Evolutionary conservation across 1,140 invertebrate species (phyloP), one percentile per base, ranked within the genome.

Genomic region (Holotrichia oblita): DNA sequence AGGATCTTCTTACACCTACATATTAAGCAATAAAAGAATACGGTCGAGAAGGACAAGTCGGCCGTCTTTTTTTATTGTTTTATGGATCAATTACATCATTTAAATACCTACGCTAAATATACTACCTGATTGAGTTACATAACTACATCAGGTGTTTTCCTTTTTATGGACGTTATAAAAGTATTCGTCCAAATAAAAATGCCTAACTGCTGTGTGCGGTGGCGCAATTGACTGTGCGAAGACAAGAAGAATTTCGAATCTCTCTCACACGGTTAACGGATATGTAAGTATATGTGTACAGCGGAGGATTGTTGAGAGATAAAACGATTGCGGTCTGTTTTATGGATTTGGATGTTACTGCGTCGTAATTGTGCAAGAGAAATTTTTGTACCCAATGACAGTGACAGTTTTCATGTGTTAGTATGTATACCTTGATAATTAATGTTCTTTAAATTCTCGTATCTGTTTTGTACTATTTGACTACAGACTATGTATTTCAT

Each of bases 41-140:
- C 22, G 61, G 61, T 10, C 17, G 17, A 41, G 73, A 40, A 42
- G 73, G 73, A 69, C 61, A 69, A 69, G 61, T 69, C 41, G 34
- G 73, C 73, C 73, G 73, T 40, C 61, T 22, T 20, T 74, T 74
- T 74, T 74, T 74, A 74, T 74, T 74, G 73, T 74, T 74, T 74
- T 74, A 74, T 74, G 20, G 73, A 74, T 74, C 73, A 74, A 74
- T 74, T 74, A 74, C 41, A 74, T 74, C 73, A 44, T 74, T 74
- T 74, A 74, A 74, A 74, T 74, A 74, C 73, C 73, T 74, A 74
- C 73, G 73, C 73, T 74, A 74, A 74, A 40, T 74, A 44, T 44
- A 74, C 73, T 41, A 74, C 34, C 41, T 74, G 34, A 74, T 74
- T 74, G 73, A 74, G 40, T 74, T 74, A 69, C 61, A 69, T 69